These are phyloP conservation scores for Poecilobothrus nobilitatus DNA, from an alignment of 2,888 invertebrate genomes.

Conservation along the genomic window DNA sequence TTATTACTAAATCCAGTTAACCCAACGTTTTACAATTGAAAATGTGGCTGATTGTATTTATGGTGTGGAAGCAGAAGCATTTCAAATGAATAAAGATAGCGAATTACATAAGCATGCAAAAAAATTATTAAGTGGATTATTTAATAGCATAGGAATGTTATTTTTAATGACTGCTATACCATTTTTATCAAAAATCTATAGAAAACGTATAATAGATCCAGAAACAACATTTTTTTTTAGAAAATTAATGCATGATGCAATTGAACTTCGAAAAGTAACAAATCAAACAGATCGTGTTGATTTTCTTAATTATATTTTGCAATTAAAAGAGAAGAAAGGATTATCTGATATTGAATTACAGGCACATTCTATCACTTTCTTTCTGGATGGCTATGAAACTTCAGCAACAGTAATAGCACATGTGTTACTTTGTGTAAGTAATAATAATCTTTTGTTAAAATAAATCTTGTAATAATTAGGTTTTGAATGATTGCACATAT, in stretches of 20 bases:
- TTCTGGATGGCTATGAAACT: conserved; percentile 40
- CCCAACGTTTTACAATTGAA: conserved; percentile 41
- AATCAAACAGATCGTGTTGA: conserved; percentile 32
- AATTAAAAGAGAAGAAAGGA: conserved; percentile 32
- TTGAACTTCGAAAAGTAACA: conserved; percentile 28
- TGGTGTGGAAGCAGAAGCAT: conserved; percentile 43
- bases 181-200: conserved; percentile 26
- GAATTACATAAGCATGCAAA: conserved; percentile 33
- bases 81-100: conserved; percentile 28
- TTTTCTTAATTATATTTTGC: conserved; percentile 36
- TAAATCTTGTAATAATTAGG: too few relatives aligned
- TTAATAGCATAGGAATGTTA: too few relatives aligned
- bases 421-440: conserved; percentile 32
- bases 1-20: conserved; percentile 26
- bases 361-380: conserved; percentile 37
- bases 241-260: conserved; percentile 30
- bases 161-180: not conserved
- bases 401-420: conserved; percentile 32
- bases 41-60: conserved; percentile 45
- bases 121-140: conserved; percentile 31
- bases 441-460: not conserved
- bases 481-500: too few relatives aligned
- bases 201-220: conserved; percentile 32
- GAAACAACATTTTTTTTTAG: conserved; percentile 51
- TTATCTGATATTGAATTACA: conserved; percentile 28